Conservation (phyloP, 2,797 vertebrate species). For the Knipowitschia caucasica region DNA sequence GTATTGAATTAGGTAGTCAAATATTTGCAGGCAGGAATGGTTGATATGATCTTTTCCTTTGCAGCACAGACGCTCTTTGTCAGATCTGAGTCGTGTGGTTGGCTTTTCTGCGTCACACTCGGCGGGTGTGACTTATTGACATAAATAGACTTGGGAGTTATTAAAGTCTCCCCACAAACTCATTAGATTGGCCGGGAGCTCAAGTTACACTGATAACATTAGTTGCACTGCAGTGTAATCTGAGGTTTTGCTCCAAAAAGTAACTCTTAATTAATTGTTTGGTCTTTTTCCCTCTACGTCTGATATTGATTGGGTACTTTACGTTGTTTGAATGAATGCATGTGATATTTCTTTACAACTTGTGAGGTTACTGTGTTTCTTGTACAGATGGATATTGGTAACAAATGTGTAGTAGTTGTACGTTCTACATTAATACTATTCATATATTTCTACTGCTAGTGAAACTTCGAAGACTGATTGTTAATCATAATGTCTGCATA, state of each 20-base stretch:
- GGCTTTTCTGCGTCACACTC: constrained; percentile 30
- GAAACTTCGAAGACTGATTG: too few species aligned
- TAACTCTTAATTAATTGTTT: neutral
- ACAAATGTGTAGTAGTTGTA: neutral
- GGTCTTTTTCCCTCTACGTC: neutral
- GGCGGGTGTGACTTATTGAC: constrained; percentile 41
- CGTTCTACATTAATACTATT: neutral
- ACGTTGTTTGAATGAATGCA: neutral
- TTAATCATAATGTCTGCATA: too few species aligned
- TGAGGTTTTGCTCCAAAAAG: neutral
- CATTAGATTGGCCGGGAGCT: constrained; percentile 51
- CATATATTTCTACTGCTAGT: too few species aligned
- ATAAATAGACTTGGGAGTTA: constrained; percentile 60
- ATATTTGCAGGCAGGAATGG: constrained; percentile 21
- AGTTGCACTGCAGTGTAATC: constrained; percentile 15
- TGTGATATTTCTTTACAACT: constrained; percentile 11
- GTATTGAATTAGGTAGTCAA: constrained; percentile 7
- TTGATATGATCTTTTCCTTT: constrained; percentile 12
- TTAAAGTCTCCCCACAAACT: constrained; percentile 57
- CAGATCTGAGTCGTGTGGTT: constrained; percentile 4
- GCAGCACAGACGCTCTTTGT: constrained; percentile 13
- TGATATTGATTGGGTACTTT: neutral
- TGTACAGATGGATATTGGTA: neutral
- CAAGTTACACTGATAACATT: constrained; percentile 49
- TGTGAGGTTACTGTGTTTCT: constrained; percentile 4